Conservation (phyloP, 1,140 invertebrate genomes). For the Rhizoglyphus robini region DNA sequence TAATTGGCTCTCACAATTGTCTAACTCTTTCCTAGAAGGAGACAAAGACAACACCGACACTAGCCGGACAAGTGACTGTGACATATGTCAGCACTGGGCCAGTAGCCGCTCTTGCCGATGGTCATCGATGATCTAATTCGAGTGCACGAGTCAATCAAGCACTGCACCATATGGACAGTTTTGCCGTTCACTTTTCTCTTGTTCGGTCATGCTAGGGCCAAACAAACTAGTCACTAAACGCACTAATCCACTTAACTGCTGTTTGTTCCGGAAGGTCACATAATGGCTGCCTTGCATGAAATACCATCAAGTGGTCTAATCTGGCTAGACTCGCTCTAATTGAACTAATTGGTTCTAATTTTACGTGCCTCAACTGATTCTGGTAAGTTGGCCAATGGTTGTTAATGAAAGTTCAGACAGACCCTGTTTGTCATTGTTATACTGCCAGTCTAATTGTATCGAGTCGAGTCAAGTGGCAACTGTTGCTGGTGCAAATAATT, state of each 20-base stretch:
- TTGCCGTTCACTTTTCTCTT: no score
- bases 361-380: no score
- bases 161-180: not conserved
- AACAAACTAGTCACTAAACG: no score
- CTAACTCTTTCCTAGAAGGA: not conserved
- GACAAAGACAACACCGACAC: not conserved
- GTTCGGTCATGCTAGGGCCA: no score
- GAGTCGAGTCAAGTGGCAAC: not conserved
- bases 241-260: constrained; percentile 8
- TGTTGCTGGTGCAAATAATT: not conserved
- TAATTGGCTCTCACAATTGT: constrained; percentile 12
- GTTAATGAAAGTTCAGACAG: no score
- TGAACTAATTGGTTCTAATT: no score
- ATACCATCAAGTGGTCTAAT: no score
- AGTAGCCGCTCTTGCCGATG: not conserved
- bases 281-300: no score
- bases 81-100: constrained; percentile 4
- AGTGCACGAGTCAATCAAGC: constrained; percentile 4
- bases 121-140: constrained; percentile 9
- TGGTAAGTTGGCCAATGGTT: no score
- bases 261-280: constrained; percentile 9
- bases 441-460: not conserved
- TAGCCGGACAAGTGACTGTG: not conserved
- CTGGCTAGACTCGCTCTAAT: no score
- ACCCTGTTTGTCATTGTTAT: not conserved